Base-by-base conservation (phyloP, 2,888 invertebrate genomes). In the Hylaea fasciaria region DNA sequence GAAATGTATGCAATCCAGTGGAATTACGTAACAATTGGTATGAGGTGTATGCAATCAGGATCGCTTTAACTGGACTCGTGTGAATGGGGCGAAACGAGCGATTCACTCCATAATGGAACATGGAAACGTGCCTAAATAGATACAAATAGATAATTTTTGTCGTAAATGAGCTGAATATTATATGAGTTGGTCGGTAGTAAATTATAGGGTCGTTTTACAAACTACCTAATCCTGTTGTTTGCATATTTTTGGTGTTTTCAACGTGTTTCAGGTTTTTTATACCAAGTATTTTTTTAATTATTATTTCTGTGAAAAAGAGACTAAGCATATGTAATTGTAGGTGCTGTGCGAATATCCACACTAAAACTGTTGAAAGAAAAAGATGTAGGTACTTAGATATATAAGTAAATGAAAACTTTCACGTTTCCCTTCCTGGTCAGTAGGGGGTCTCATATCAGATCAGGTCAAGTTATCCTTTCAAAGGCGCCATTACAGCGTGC, bases 41-140 rank as follows among this genome's bases (percentile, higher is more conserved):
- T 78, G 76, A 78, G 80, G 80, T 82, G 79, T 81, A 81, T 74
- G 84, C 84, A 86, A 86, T 85, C 85, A 86, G 80, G 78, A 78
- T 77, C 81, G 76, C 80, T 85, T 85, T 81, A 83, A 81, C 76
- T 68, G 74, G 71, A 65, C 72, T 62, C 73, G 70, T 68, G 72
- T 85, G 83, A 85, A 85, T 85, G 81, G 65, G 51, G 62, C 63
- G 63, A 73, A 82, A 83, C 76, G 82, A 84, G 79, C 78, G 70
- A 77, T 79, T 77, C 73, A 74, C 68, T 67, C 69, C 69, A 71
- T 73, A 73, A 72, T 70, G 65, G 56, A 62, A 64, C 64, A 64
- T 57, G 62, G 46, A 70, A 67, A 56, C 62, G 64, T 49, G 50
- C 60, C 59, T 57, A 66, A 58, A 61, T 62, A 58, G 37, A 64